Percentiles rank a stretch among this genome's conserved stretches.
These are phyloP conservation scores for Prolemur simus DNA, from an alignment of 2,113 vertebrate genomes.

Conservation along the genomic window DNA sequence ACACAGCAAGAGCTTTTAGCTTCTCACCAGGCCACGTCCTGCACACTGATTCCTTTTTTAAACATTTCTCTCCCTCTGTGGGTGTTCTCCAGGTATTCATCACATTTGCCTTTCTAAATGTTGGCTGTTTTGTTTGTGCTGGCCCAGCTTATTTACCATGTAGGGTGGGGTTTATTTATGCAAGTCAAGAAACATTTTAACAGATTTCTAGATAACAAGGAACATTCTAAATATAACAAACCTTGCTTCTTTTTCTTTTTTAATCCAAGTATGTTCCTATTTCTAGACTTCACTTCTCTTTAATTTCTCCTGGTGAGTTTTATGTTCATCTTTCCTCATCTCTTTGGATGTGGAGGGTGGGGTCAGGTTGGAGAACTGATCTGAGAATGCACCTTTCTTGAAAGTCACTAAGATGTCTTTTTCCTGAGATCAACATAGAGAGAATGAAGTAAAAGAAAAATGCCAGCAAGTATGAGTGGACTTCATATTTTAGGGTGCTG, in stretches of 20 bases:
- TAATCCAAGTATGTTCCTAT: neutral
- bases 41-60: neutral
- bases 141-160: conserved; percentile 29
- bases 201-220: conserved; percentile 58
- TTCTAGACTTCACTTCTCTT: conserved; percentile 36
- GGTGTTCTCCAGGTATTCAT: neutral
- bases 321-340: neutral
- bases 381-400: neutral
- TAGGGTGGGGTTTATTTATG: conserved; percentile 27
- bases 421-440: neutral
- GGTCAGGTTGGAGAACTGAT: neutral
- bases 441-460: neutral
- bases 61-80: neutral
- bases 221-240: conserved; percentile 53
- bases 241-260: neutral
- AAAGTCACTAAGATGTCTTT: neutral
- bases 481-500: neutral
- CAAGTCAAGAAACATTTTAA: conserved; percentile 55
- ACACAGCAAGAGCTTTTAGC: neutral
- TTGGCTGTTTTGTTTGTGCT: neutral
- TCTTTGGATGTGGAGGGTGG: neutral
- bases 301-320: conserved; percentile 44
- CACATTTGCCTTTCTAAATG: conserved; percentile 10
- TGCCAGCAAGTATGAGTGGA: neutral
- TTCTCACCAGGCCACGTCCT: neutral